Evolutionary conservation across 2,888 invertebrate genomes (phyloP), one percentile per base, ranked within the genome.

Genomic region (Taenaris catops): DNA sequence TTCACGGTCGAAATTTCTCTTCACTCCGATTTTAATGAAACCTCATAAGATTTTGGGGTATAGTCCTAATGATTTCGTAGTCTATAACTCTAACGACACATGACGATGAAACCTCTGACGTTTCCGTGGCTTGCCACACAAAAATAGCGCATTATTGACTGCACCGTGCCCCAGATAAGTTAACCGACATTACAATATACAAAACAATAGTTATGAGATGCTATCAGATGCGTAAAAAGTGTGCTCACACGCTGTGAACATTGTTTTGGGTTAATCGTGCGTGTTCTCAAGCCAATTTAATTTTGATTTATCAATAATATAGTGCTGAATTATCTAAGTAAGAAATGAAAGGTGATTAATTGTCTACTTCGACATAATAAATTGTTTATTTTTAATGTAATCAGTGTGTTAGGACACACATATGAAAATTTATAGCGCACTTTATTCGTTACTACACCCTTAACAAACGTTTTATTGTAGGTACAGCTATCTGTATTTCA

Each of bases 171-270:
- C 44, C 25, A 41, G 38, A 34, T 40, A 29, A 23, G 16, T 40
- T 35, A 37, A 37, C 41, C 32, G 33, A 40, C 26, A 35, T 41
- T 25, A 26, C 32, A 29, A 27, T 27, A 8, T 19, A 31, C 20
- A 18, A 34, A 20, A 37, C 29, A 37, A 38, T 31, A 27, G 24
- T 40, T 31, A 39, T 34, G 23, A 31, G 44, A 41, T 44, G 35
- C 5, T 41, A 38, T 41, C 38, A 7, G n/a, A 5, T 16, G 25
- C 8, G 38, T 32, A 41, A 41, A 41, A 43, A 43, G 12, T 6
- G 4, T 28, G 41, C 38, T 19, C 44, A 44, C 41, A 38, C 25
- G 23, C 31, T 9, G 29, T 14, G 16, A 7, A 16, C 23, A 36
- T 35, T 24, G 25, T 35, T 25, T 18, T 21, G 18, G 31, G 35